Base-by-base conservation (phyloP, 2,888 invertebrate genomes). In the Cenopis cana region DNA sequence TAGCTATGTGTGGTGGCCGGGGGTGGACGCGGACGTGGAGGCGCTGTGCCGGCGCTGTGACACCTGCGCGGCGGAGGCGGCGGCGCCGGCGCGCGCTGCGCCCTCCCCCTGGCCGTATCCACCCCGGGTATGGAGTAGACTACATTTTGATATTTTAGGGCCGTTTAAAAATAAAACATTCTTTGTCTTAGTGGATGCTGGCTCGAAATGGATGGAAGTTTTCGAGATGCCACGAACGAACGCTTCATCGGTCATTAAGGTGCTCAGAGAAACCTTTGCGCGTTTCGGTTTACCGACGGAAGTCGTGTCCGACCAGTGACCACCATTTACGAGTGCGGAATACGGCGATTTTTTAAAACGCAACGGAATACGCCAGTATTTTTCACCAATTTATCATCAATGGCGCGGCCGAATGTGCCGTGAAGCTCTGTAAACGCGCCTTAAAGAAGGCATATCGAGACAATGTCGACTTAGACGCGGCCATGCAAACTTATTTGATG, bases 241-340 rank as follows among this genome's bases (percentile, higher is more conserved):
- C n/a, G n/a, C n/a, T n/a, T n/a, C n/a, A n/a, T n/a, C n/a, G n/a
- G n/a, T n/a, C n/a, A n/a, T n/a, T n/a, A n/a, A n/a, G n/a, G n/a
- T n/a, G n/a, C n/a, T n/a, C n/a, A n/a, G n/a, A n/a, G n/a, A n/a
- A n/a, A n/a, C n/a, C n/a, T n/a, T n/a, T n/a, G n/a, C n/a, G n/a
- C n/a, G n/a, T n/a, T n/a, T n/a, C n/a, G n/a, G 71, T 0, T 24
- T 73, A n/a, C 65, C 65, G 6, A 36, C 5, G 38, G 67, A 67
- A 17, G n/a, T 69, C 12, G 62, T 69, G 4, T 73, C 73, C 5
- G 73, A 67, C n/a, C 24, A 73, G 0, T 69, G 73, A 0, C 73
- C 73, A 6, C 73, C 69, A 0, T 73, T 73, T 11, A 50, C 60
- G 2, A 66, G 69, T 14, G 4, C 10, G n/a, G 62, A 73, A 12